Percentiles rank a stretch among this genome's conserved stretches.
Conservation (phyloP, 23 tunicate species). For the Ascidia mentula region DNA sequence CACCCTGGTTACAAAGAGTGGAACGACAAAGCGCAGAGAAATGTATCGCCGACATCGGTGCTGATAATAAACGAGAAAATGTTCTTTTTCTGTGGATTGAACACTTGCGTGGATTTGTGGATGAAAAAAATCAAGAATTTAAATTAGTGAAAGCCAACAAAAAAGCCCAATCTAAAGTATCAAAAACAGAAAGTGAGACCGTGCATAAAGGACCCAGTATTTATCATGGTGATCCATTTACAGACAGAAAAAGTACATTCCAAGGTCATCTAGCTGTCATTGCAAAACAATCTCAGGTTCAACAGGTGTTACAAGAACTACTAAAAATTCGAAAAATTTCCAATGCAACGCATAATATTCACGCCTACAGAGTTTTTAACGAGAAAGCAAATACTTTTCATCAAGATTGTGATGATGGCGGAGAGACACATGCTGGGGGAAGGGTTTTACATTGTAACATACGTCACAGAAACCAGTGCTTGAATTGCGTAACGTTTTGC, state of each 20-base stretch:
- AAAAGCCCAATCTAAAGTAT: background rate
- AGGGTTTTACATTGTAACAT: background rate
- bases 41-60: slow-evolving; percentile 20
- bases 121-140: slow-evolving; percentile 2
- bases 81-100: slow-evolving; percentile 70
- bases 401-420: background rate
- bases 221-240: slow-evolving; percentile 79
- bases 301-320: slow-evolving; percentile 29
- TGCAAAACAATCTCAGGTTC: slow-evolving; percentile 21
- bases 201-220: slow-evolving; percentile 6
- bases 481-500: too few species aligned
- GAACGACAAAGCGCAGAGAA: slow-evolving; percentile 13
- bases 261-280: slow-evolving; percentile 84
- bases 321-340: slow-evolving; percentile 74
- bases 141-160: background rate
- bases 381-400: background rate
- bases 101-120: slow-evolving; percentile 34
- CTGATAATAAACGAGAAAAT: slow-evolving; percentile 38
- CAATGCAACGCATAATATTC: slow-evolving; percentile 85
- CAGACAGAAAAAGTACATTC: slow-evolving; percentile 81
- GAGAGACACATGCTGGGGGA: background rate
- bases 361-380: slow-evolving; percentile 52
- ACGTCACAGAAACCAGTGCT: too few species aligned
- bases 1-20: slow-evolving; percentile 49
- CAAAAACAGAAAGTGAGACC: background rate